These are phyloP conservation scores for Mesorhabditis sp. DNA, from an alignment of 2,888 invertebrate genomes.

Conservation along the genomic window DNA sequence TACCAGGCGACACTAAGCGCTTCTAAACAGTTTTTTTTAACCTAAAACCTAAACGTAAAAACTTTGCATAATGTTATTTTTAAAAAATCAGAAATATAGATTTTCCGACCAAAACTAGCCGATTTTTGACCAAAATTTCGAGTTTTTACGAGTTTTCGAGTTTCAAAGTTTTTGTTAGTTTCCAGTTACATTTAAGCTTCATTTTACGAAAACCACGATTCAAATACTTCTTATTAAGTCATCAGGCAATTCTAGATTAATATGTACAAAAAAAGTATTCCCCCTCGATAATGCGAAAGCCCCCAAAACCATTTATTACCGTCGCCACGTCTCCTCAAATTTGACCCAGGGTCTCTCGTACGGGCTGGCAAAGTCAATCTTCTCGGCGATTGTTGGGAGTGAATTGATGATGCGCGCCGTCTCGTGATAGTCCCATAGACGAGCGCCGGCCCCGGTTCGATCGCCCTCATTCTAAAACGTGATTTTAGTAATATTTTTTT, in stretches of 20 bases:
- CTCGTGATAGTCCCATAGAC: slow-evolving; percentile 53
- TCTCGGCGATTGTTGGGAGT: slow-evolving; percentile 45
- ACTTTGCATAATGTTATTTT: no score
- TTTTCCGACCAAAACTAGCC: no score
- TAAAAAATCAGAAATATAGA: no score
- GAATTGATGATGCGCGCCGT: slow-evolving; percentile 45
- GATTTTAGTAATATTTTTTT: background rate
- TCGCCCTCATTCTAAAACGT: slow-evolving; percentile 37
- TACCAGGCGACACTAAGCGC: background rate
- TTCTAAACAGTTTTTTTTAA: no score
- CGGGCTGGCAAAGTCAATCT: slow-evolving; percentile 52
- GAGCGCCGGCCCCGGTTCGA: slow-evolving; percentile 37
- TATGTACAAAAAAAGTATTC: no score
- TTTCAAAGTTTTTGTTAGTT: background rate
- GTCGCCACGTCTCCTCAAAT: slow-evolving; percentile 48
- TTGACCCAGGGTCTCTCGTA: slow-evolving; percentile 52
- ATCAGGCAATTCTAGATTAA: no score
- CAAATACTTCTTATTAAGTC: no score
- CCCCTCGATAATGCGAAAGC: no score
- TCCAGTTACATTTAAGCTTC: no score
- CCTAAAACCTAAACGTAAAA: no score
- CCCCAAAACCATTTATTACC: slow-evolving; percentile 19
- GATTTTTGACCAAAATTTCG: no score
- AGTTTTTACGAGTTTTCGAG: no score
- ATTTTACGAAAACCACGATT: background rate